Evolutionary conservation across 2,113 vertebrate species (phyloP).

Genomic region (Danionella cerebrum): DNA sequence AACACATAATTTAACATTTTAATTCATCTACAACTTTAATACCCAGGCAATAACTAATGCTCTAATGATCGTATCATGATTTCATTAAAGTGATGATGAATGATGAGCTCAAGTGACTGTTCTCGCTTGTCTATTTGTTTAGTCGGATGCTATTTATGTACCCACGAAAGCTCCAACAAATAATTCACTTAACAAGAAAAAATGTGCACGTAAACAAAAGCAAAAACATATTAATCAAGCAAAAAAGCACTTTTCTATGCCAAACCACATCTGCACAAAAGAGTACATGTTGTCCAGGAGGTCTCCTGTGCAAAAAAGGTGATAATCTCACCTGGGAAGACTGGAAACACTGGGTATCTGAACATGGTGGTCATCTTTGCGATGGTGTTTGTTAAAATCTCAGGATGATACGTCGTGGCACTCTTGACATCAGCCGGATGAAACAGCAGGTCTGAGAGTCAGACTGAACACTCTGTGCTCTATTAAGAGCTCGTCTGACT

Average conservation of each 20-base stretch:
- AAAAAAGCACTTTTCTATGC: too few relatives aligned
- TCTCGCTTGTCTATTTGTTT: not conserved
- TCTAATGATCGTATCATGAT: not conserved
- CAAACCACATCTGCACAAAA: too few relatives aligned
- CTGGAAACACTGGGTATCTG: constrained; percentile 59
- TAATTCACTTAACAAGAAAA: not conserved
- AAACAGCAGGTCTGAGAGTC: constrained; percentile 1
- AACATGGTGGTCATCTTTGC: constrained; percentile 58
- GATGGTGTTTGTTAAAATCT: not conserved
- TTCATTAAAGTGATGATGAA: not conserved
- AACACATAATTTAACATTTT: too few relatives aligned
- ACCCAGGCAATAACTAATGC: not conserved
- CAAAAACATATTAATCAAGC: too few relatives aligned
- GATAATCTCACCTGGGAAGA: constrained; percentile 64
- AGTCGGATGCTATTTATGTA: not conserved
- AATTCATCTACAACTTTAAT: too few relatives aligned
- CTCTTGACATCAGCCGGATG: not conserved
- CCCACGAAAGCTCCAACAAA: not conserved
- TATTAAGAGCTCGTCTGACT: constrained; percentile 2
- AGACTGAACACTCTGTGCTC: not conserved
- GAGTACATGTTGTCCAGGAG: too few relatives aligned
- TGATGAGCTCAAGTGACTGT: not conserved
- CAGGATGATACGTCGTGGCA: not conserved
- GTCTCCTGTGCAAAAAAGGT: too few relatives aligned
- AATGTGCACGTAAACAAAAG: not conserved